Evolutionary conservation across 2,888 invertebrate genomes (phyloP), one percentile per base, ranked within the genome.

Genomic region (Drosophila paracracens): DNA sequence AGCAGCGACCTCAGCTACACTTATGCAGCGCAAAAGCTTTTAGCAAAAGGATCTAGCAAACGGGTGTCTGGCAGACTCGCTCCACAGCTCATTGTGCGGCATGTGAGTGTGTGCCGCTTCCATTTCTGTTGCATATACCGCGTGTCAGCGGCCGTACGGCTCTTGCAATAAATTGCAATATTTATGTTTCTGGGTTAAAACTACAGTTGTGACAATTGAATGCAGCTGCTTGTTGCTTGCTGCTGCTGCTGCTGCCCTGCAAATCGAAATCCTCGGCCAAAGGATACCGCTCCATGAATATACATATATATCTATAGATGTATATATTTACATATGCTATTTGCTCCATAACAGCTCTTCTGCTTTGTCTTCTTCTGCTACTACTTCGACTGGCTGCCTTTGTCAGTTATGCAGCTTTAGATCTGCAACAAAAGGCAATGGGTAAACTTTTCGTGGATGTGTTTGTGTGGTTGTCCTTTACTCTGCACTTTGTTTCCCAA

Each of bases 181-280:
- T 87, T 87, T 88, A 90, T 88, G 87, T 88, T 88, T 88, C 83
- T 88, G 82, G 87, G 90, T 88, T 87, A 87, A 78, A 77, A 74
- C 76, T 75, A 75, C 77, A 72, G 73, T 48, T 65, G 70, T 65
- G 83, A 85, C 77, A 82, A 74, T 85, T 74, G 68, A 71, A 77
- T 68, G 72, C 74, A 62, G 59, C 66, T 60, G 61, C 56, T 25
- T 36, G 52, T 48, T 25, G 29, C 48, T 33, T 46, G 11, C 7
- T 13, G 11, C 46, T 25, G 25, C 25, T n/a, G 40, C 67, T 11
- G 18, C 51, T 31, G 21, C 25, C 2, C 36, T 35, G 35, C 16
- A 51, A 31, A 54, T 57, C 56, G 38, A 18, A 57, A 71, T 50
- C 25, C 25, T 46, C 16, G 7, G 8, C n/a, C 70, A 71, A 70